Percentiles rank a stretch among this genome's conserved stretches.
These are phyloP conservation scores for Rattus norvegicus DNA, from an alignment of 2,113 vertebrate genomes.

Conservation along the genomic window DNA sequence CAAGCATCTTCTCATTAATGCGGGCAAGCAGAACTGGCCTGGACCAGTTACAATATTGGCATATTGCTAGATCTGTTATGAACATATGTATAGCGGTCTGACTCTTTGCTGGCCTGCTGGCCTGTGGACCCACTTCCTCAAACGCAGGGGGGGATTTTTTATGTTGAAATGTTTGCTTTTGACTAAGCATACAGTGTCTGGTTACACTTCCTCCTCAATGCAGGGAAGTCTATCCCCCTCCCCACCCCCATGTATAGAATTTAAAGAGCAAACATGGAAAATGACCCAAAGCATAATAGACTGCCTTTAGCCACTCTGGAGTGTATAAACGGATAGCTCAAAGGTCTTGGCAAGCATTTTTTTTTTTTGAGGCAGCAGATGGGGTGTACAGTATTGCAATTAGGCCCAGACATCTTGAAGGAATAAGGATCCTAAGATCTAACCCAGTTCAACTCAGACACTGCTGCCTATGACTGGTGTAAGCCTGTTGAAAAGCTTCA, in stretches of 20 bases:
- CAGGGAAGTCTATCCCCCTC: conserved; percentile 10
- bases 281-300: background rate
- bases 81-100: background rate
- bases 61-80: background rate
- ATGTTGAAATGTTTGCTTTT: conserved; percentile 52
- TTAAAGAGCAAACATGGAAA: conserved; percentile 22
- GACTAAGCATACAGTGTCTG: conserved; percentile 9
- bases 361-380: background rate
- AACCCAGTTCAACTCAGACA: background rate
- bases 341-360: background rate
- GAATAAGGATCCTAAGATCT: rapidly evolving
- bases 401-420: background rate
- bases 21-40: rapidly evolving
- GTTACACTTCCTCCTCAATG: conserved; percentile 75
- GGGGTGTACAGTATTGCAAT: background rate
- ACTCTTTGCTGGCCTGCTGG: rapidly evolving
- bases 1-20: rapidly evolving
- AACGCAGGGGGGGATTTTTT: background rate
- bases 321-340: background rate
- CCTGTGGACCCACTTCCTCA: background rate
- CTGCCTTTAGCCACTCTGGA: background rate
- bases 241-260: background rate
- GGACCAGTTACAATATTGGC: background rate
- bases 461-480: background rate
- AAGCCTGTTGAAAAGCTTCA: background rate